Evolutionary conservation across 2,888 invertebrate species (phyloP).

Genomic region (Lasioglossum villosulum): DNA sequence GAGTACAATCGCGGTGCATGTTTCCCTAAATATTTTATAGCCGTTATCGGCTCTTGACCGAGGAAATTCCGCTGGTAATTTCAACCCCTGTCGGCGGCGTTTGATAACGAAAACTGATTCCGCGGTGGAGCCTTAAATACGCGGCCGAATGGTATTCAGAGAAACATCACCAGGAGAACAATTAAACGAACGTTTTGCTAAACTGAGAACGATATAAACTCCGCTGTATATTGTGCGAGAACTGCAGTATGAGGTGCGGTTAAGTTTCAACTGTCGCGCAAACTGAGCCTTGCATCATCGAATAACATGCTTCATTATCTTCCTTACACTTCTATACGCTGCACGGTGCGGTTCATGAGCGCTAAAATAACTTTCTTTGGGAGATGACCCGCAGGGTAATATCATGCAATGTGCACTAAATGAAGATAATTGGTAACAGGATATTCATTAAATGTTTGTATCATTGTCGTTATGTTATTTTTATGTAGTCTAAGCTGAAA

Average conservation of each 20-base stretch:
- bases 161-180: not conserved
- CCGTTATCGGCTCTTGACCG: slow-evolving; percentile 73
- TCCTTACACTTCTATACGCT: not conserved
- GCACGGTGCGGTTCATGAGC: not conserved
- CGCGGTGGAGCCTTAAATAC: slow-evolving; percentile 28
- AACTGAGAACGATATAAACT: not conserved
- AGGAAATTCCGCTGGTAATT: slow-evolving; percentile 71
- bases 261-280: not conserved
- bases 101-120: slow-evolving; percentile 53
- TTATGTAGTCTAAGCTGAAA: not conserved
- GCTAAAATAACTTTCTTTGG: not conserved
- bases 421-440: not conserved
- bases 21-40: slow-evolving; percentile 76
- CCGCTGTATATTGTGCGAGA: not conserved
- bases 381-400: not conserved
- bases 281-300: not conserved
- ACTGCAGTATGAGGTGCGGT: not conserved
- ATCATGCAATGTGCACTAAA: not conserved
- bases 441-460: not conserved
- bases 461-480: not conserved
- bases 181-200: not conserved
- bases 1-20: slow-evolving; percentile 63
- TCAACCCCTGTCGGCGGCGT: slow-evolving; percentile 57
- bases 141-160: not conserved
- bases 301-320: not conserved